Conservation (phyloP, 2,888 invertebrate species). For the Orthosia gracilis region DNA sequence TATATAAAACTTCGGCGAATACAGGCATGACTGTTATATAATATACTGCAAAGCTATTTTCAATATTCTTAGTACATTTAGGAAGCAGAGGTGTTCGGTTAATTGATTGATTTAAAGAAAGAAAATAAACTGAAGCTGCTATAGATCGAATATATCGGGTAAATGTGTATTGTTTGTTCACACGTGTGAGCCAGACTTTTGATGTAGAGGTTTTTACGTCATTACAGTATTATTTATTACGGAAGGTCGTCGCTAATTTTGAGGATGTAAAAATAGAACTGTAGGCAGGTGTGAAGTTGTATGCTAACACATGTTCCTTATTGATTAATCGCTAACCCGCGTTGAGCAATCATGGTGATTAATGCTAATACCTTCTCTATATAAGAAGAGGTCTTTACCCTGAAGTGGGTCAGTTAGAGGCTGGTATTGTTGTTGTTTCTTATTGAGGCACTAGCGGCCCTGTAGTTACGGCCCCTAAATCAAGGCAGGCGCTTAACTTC, state of each 20-base stretch:
- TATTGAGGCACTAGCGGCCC: no score
- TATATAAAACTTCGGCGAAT: background rate
- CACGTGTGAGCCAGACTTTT: slow-evolving; percentile 53
- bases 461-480: no score
- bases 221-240: slow-evolving; percentile 32
- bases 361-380: no score
- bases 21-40: no score
- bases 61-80: slow-evolving; percentile 38
- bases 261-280: background rate
- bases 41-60: no score
- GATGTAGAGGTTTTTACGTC: slow-evolving; percentile 54
- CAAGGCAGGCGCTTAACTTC: no score
- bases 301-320: no score
- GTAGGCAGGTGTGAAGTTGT: background rate
- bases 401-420: no score
- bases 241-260: slow-evolving; percentile 17
- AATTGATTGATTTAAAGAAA: slow-evolving; percentile 62
- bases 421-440: no score
- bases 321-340: no score
- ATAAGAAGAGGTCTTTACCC: no score
- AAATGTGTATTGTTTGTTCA: slow-evolving; percentile 61
- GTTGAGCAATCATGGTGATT: no score
- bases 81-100: slow-evolving; percentile 39
- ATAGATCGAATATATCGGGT: slow-evolving; percentile 55
- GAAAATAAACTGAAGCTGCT: slow-evolving; percentile 57